A percentile compares a stretch with the other conserved stretches of the same genome.
phyloP scores from a whole-genome alignment of 2,797 vertebrate genomes.

The Pipistrellus pipistrellus region DNA sequence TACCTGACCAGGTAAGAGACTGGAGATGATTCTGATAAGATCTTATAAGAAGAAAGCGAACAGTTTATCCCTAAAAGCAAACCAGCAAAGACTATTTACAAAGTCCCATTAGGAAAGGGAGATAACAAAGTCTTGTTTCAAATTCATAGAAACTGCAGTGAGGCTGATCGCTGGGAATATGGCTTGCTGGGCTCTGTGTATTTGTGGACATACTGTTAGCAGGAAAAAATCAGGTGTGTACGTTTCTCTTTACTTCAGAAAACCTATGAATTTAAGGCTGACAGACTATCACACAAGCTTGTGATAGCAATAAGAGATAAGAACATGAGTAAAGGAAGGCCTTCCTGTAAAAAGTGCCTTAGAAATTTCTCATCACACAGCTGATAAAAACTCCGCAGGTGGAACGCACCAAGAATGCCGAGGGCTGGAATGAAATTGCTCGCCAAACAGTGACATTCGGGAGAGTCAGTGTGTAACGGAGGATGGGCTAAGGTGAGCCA shows the following conservation, averaged over 20 bases:
- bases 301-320: conserved; percentile 60
- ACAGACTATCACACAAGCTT: conserved; percentile 50
- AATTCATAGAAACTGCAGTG: background rate
- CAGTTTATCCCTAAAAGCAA: conserved; percentile 61
- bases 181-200: background rate
- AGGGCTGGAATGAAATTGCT: conserved; percentile 70
- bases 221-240: background rate
- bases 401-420: conserved; percentile 29
- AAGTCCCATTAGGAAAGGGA: conserved; percentile 56
- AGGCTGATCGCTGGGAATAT: background rate
- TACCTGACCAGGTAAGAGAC: background rate
- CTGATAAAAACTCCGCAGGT: conserved; percentile 69
- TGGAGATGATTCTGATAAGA: conserved; percentile 19
- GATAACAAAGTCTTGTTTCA: conserved; percentile 63
- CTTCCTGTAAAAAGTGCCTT: conserved; percentile 66
- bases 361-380: conserved; percentile 75
- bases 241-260: conserved; percentile 64
- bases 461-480: conserved; percentile 25
- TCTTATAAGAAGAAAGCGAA: conserved; percentile 18
- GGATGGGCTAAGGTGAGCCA: background rate
- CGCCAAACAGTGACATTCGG: background rate
- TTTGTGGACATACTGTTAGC: background rate
- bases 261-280: conserved; percentile 41
- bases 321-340: background rate
- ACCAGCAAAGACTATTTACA: background rate